Conservation (phyloP, 2,797 vertebrate genomes). For the Trematomus bernacchii region DNA sequence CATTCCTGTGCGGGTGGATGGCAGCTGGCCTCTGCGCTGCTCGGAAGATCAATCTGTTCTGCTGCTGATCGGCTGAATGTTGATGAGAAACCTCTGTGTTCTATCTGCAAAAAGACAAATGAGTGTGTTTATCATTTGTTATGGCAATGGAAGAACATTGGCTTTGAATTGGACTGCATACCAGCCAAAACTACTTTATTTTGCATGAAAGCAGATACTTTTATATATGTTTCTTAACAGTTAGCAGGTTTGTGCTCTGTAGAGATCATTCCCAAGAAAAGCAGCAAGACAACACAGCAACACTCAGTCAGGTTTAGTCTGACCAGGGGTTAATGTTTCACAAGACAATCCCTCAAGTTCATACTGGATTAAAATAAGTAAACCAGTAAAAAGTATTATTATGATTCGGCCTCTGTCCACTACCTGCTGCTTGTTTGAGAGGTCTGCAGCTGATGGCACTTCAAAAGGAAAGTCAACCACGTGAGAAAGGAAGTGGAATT, state of each 20-base stretch:
- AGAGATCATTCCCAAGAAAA: background rate
- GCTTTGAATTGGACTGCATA: background rate
- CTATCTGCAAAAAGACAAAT: conserved; percentile 62
- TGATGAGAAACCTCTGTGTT: conserved; percentile 36
- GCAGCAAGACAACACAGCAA: conserved; percentile 5
- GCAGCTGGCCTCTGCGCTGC: conserved; percentile 54
- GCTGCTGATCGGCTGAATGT: conserved; percentile 18
- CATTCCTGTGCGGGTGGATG: conserved; percentile 84
- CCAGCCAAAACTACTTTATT: background rate
- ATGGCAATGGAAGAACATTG: background rate
- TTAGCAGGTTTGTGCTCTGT: background rate
- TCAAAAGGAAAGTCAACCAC: conserved; percentile 69
- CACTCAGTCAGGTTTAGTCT: background rate
- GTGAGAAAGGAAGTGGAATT: conserved; percentile 74
- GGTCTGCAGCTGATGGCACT: conserved; percentile 53
- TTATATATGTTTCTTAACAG: background rate
- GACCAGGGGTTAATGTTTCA: conserved; percentile 53
- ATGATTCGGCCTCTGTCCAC: conserved; percentile 12
- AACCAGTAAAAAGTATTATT: conserved; percentile 16
- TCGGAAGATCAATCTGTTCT: conserved; percentile 47
- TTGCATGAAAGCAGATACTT: background rate
- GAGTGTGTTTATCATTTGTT: conserved; percentile 9
- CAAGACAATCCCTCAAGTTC: background rate
- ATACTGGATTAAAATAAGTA: conserved; percentile 16
- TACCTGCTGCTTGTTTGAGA: conserved; percentile 50